These are phyloP conservation scores for Aegypius monachus DNA, from an alignment of 2,113 vertebrate genomes.

Conservation along the genomic window DNA sequence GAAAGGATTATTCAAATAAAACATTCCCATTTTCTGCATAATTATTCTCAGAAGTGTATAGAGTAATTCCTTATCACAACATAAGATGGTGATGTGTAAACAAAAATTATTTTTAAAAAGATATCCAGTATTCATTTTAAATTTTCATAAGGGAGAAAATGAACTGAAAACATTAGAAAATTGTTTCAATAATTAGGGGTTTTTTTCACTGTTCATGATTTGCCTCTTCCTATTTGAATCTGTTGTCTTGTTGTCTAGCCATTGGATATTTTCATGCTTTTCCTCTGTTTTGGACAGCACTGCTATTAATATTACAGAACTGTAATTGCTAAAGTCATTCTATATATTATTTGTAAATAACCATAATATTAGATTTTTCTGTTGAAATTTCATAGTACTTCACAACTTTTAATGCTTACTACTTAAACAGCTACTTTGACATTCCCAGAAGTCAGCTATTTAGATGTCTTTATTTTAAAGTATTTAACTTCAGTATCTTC, in stretches of 20 bases:
- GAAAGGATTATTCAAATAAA: background rate
- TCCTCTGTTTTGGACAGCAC: background rate
- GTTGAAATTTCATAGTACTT: background rate
- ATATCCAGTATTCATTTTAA: background rate
- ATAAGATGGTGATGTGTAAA: background rate
- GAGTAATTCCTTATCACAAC: background rate
- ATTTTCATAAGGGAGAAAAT: background rate
- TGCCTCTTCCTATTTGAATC: background rate
- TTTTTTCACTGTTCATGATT: background rate
- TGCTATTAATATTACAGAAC: background rate
- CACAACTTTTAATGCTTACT: background rate
- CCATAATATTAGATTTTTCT: background rate
- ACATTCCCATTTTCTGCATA: background rate
- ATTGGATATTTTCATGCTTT: background rate
- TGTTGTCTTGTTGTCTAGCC: background rate
- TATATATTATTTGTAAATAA: background rate
- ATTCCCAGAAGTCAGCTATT: background rate
- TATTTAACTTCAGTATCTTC: background rate
- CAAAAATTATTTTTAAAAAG: background rate
- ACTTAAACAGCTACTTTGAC: background rate
- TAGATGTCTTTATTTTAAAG: background rate
- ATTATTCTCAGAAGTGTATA: background rate
- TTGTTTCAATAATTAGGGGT: accelerated
- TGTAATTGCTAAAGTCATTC: background rate
- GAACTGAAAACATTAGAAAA: background rate